Conservation (phyloP, 2,797 vertebrate genomes). For the Lithobates pipiens region DNA sequence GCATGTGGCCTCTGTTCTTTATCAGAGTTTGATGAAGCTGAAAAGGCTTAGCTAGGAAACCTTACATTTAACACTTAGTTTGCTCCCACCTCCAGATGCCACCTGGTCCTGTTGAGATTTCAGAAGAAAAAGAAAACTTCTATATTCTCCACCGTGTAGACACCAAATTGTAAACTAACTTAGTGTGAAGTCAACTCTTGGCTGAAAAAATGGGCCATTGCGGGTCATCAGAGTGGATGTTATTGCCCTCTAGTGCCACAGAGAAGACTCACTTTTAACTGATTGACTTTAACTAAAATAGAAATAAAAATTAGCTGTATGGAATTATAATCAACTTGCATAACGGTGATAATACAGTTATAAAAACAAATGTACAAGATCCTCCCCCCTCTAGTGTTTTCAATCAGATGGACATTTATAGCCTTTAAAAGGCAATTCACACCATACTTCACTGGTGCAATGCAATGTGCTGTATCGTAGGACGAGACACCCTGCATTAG, state of each 20-base stretch:
- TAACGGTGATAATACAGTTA: too few species aligned
- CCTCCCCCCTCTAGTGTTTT: too few species aligned
- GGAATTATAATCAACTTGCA: too few species aligned
- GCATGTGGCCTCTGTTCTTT: slow-evolving; percentile 52
- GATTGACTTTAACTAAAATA: background rate
- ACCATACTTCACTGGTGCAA: too few species aligned
- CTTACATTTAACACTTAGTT: slow-evolving; percentile 18
- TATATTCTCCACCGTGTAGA: slow-evolving; percentile 17
- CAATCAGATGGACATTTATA: too few species aligned
- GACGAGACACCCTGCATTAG: too few species aligned
- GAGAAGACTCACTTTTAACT: slow-evolving; percentile 40
- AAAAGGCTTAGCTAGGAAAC: slow-evolving; percentile 36
- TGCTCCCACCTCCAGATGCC: slow-evolving; percentile 11
- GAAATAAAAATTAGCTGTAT: too few species aligned
- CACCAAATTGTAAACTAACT: slow-evolving; percentile 19
- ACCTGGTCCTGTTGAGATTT: slow-evolving; percentile 41
- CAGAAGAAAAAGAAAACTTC: slow-evolving; percentile 13
- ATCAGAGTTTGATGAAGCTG: slow-evolving; percentile 35
- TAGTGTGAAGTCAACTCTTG: slow-evolving; percentile 32
- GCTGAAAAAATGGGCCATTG: slow-evolving; percentile 13
- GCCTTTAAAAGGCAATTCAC: too few species aligned
- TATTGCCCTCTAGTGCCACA: slow-evolving; percentile 58
- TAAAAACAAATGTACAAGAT: too few species aligned
- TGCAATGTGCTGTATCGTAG: too few species aligned
- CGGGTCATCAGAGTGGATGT: slow-evolving; percentile 32